Evolutionary conservation across 2,888 invertebrate genomes (phyloP), one percentile per base, ranked within the genome.

Genomic region (Plutella xylostella): DNA sequence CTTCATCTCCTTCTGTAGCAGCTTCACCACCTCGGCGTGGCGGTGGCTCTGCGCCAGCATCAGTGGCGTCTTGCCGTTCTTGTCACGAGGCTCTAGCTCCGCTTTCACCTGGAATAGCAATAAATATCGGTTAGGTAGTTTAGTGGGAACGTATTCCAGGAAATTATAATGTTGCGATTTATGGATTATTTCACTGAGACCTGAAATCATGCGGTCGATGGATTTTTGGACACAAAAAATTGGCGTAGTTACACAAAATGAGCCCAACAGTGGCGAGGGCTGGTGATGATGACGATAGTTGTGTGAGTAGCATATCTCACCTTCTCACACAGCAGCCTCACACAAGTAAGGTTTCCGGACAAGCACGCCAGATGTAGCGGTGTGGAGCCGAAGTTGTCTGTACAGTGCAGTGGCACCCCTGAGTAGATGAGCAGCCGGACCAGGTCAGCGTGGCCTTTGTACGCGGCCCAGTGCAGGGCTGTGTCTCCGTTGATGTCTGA

Each of bases 401-500:
- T 91, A 71, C 94, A 94, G 58, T 94, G 92, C 39, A 96, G 75
- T 59, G 95, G 93, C 1, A 94, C 94, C 2, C 96, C 96, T 11
- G 96, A 95, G 72, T 96, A 95, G 77, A 96, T 93, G 17, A 97
- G 82, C 43, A 96, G 78, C 39, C 93, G 88, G 64, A 96, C 95
- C 47, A 96, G 75, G 61, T 96, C 96, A 0, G 93, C 91, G 58
- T 95, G 93, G 0, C 94, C 96, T 72, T 96, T 96, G 69, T 96
- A 96, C 0, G 96, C 93, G 0, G 96, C 95, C 96, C 96, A 97
- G 63, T 97, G 96, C 22, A 96, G 77, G 0, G 96, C 96, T 0
- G 94, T 94, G 61, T 97, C 96, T 0, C 96, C 96, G 63, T 97
- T 96, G 55, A 94, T 94, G 60, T 97, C 96, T 1, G 93, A 92